Base-by-base conservation (phyloP, 2,797 vertebrate species). In the Sebastes jordani region DNA sequence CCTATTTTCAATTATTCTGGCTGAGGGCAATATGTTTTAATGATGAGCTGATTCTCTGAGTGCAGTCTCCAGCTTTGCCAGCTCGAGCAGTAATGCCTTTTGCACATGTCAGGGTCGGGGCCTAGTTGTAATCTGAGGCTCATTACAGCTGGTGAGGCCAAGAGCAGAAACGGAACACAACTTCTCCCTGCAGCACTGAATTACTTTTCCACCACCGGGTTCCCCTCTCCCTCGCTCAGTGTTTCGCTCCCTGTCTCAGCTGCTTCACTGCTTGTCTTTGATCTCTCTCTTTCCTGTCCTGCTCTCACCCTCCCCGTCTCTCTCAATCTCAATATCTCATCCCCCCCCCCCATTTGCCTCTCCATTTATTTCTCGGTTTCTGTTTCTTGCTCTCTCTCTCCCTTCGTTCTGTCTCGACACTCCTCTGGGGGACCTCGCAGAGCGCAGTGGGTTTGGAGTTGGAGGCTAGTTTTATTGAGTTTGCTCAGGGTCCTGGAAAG, bases 1-100 rank as follows among this genome's bases (percentile, higher is more conserved):
- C 88, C 82, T 82, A 84, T 91, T 92, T 94, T 94, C 91, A 90
- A 90, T 95, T 92, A 93, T 94, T 94, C 91, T 93, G 85, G 92
- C 94, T 96, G 85, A 92, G 89, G 94, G 95, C 93, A 85, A 93
- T 92, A 95, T 96, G 94, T 95, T 96, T 96, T 95, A 96, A 95
- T 96, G 95, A 96, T 95, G 94, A 96, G 91, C 89, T 87, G 86
- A 90, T 91, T 94, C 92, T 94, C 82, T 80, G 86, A 93, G 91
- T 89, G 88, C 91, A 91, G 91, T 92, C 86, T 91, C 84, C 87
- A 88, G 91, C 92, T 89, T 90, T 93, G 86, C 89, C 87, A 92
- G 85, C 80, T 83, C 36, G 78, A 92, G 79, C 92, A 92, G 89
- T 89, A 93, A 95, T 95, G 91, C 91, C 85, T 96, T 95, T 94